A percentile compares a stretch with the other conserved stretches of the same genome.
phyloP scores from a whole-genome alignment of 2,888 invertebrate genomes.

The Oscheius sp. region DNA sequence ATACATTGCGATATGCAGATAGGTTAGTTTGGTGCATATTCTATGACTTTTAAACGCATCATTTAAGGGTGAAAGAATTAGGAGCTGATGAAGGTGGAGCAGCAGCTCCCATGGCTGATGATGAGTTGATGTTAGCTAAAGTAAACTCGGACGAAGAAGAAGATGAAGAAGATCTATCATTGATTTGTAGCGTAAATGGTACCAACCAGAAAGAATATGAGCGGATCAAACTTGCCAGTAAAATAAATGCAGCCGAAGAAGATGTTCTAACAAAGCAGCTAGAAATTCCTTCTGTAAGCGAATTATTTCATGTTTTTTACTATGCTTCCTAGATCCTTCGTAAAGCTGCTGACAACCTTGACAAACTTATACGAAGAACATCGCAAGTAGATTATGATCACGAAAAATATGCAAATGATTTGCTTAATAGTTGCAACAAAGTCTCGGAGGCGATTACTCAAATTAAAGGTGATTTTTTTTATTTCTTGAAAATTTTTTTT shows the following conservation, averaged over 20 bases:
- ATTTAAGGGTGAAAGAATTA: slow-evolving; percentile 58
- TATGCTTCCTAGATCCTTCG: neutral
- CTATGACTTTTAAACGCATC: neutral
- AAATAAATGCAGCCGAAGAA: slow-evolving; percentile 15
- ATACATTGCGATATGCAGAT: slow-evolving; percentile 96
- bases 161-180: slow-evolving; percentile 39
- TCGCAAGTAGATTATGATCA: slow-evolving; percentile 22
- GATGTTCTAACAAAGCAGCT: slow-evolving; percentile 5
- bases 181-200: slow-evolving; percentile 37
- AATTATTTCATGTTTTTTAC: neutral
- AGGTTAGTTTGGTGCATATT: too few relatives aligned
- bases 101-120: slow-evolving; percentile 41
- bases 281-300: slow-evolving; percentile 12
- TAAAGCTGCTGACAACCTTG: slow-evolving; percentile 9
- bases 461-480: slow-evolving; percentile 8
- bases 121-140: slow-evolving; percentile 39
- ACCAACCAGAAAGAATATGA: slow-evolving; percentile 17
- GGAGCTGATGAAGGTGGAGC: slow-evolving; percentile 54
- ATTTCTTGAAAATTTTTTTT: neutral
- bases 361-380: neutral
- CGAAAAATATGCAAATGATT: slow-evolving; percentile 28
- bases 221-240: slow-evolving; percentile 3
- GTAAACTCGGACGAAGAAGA: slow-evolving; percentile 38
- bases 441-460: neutral
- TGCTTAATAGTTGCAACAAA: neutral